Evolutionary conservation across 2,888 invertebrate genomes (phyloP).

Genomic region (Bembecia ichneumoniformis): DNA sequence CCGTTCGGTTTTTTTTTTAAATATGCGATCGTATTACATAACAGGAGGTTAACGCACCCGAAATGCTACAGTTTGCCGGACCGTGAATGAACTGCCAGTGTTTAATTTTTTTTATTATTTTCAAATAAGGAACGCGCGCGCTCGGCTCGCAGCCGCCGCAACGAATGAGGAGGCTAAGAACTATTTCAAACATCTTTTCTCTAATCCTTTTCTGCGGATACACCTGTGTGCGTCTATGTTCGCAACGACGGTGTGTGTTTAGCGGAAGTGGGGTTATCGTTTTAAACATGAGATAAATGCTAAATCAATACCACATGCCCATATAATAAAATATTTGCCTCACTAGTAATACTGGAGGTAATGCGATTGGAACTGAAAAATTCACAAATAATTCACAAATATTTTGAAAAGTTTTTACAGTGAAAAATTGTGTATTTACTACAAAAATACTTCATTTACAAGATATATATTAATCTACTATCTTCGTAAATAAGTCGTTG

Average conservation of each 20-base stretch:
- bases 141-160: slow-evolving; percentile 49
- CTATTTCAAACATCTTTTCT: slow-evolving; percentile 68
- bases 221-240: slow-evolving; percentile 38
- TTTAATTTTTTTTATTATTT: slow-evolving; percentile 29
- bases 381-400: no score
- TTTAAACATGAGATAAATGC: slow-evolving; percentile 26
- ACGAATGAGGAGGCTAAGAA: slow-evolving; percentile 65
- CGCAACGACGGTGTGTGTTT: slow-evolving; percentile 21
- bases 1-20: slow-evolving; percentile 32
- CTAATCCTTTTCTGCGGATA: slow-evolving; percentile 59
- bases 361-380: no score
- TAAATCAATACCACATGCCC: slow-evolving; percentile 18
- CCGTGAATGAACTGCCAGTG: slow-evolving; percentile 50
- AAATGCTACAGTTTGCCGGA: slow-evolving; percentile 34
- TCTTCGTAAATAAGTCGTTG: no score
- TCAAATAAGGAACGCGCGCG: slow-evolving; percentile 40
- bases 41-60: slow-evolving; percentile 46
- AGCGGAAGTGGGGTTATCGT: slow-evolving; percentile 35
- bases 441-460: no score
- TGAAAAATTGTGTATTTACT: no score
- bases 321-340: neutral
- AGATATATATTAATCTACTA: no score
- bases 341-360: neutral
- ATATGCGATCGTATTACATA: slow-evolving; percentile 37
- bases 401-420: no score